These are phyloP conservation scores for Tamias sibiricus DNA, from an alignment of 2,113 vertebrate genomes.

Conservation along the genomic window DNA sequence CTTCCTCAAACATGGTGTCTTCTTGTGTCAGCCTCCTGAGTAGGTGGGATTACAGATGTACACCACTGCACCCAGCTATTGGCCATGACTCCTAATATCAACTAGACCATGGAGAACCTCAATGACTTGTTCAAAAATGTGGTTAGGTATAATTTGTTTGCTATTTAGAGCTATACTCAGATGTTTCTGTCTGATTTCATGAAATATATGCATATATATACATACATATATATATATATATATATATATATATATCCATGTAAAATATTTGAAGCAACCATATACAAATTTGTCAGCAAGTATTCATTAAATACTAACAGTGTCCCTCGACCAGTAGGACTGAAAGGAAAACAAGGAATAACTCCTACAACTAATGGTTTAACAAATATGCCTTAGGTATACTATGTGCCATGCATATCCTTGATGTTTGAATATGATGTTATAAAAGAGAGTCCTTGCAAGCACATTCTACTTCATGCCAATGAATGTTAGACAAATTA, in stretches of 20 bases:
- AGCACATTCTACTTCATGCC: not conserved
- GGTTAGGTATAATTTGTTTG: not conserved
- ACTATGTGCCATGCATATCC: not conserved
- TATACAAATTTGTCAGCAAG: not conserved
- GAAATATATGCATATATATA: not conserved
- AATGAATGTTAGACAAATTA: not conserved
- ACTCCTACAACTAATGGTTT: not conserved
- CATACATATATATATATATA: not conserved
- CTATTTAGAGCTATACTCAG: conserved; percentile 1
- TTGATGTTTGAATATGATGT: not conserved
- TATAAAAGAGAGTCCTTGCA: conserved; percentile 35
- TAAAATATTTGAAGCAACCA: not conserved
- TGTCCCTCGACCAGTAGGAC: not conserved
- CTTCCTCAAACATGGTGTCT: not conserved
- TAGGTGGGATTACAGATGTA: not conserved
- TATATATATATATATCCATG: not conserved
- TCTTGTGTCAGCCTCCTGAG: not conserved
- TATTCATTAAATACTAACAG: not conserved
- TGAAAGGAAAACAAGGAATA: not conserved
- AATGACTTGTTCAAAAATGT: not conserved
- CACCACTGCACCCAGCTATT: not conserved
- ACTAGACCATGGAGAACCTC: not conserved
- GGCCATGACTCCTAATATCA: not conserved
- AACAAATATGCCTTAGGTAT: not conserved
- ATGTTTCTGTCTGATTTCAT: not conserved